Percentiles rank a stretch among this genome's conserved stretches.
phyloP scores from a whole-genome alignment of 2,888 invertebrate species.

The Hymenopus coronatus region DNA sequence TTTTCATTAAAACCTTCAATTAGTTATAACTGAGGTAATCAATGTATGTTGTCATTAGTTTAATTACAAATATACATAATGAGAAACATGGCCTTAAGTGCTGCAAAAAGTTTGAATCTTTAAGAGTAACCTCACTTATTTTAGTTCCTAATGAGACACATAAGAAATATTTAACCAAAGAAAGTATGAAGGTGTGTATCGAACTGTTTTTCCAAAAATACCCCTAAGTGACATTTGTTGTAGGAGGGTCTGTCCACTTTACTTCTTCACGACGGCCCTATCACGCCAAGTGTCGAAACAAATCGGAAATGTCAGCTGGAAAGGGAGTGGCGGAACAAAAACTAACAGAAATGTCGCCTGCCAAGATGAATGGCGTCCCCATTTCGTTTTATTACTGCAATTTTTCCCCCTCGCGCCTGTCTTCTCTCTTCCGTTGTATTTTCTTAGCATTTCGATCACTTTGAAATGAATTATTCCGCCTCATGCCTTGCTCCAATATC shows the following conservation, averaged over 20 bases:
- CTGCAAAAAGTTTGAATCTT: too few species aligned
- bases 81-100: too few species aligned
- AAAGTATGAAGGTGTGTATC: not conserved
- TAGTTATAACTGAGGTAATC: too few species aligned
- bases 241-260: not conserved
- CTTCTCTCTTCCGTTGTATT: not conserved
- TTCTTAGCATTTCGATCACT: not conserved
- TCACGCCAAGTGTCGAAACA: not conserved
- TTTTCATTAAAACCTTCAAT: too few species aligned
- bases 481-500: not conserved
- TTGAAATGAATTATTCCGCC: slow-evolving; percentile 2
- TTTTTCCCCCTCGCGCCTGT: not conserved
- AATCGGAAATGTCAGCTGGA: slow-evolving; percentile 17
- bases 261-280: not conserved
- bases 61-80: too few species aligned
- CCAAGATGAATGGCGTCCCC: not conserved
- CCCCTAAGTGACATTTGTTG: not conserved
- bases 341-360: slow-evolving; percentile 1
- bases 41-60: too few species aligned
- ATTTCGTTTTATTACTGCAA: not conserved
- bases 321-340: not conserved
- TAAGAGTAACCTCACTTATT: too few species aligned
- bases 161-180: not conserved
- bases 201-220: not conserved
- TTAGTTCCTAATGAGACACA: too few species aligned